Conservation (phyloP, 2,113 vertebrate species). For the Tonatia bakeri region DNA sequence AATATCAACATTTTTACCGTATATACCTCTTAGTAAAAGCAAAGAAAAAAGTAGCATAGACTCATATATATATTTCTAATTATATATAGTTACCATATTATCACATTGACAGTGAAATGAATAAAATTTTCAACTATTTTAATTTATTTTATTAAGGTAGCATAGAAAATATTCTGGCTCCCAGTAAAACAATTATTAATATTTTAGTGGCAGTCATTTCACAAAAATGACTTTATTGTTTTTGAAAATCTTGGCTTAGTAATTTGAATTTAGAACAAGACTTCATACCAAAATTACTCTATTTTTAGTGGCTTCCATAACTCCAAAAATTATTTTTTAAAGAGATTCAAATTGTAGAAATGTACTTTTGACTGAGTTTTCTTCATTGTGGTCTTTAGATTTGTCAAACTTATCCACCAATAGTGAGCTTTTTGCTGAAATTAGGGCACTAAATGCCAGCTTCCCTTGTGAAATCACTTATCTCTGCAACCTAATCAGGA, state of each 20-base stretch:
- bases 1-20: neutral
- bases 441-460: neutral
- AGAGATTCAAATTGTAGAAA: neutral
- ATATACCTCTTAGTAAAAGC: neutral
- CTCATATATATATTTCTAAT: neutral
- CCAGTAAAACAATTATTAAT: neutral
- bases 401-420: neutral
- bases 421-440: slow-evolving; percentile 12
- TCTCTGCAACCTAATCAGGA: neutral
- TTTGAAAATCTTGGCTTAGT: neutral
- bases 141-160: neutral
- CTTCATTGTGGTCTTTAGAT: neutral
- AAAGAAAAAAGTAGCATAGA: neutral
- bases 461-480: neutral
- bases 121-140: neutral
- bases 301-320: neutral
- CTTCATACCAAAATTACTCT: neutral
- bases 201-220: neutral
- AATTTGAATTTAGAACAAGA: neutral
- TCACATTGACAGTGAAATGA: neutral
- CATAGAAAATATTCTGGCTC: neutral
- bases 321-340: neutral
- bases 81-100: neutral
- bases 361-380: neutral
- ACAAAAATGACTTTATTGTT: neutral